A percentile compares a stretch with the other conserved stretches of the same genome.
phyloP scores from a whole-genome alignment of 92 coral and sea anemone species.

The Metridium senile region DNA sequence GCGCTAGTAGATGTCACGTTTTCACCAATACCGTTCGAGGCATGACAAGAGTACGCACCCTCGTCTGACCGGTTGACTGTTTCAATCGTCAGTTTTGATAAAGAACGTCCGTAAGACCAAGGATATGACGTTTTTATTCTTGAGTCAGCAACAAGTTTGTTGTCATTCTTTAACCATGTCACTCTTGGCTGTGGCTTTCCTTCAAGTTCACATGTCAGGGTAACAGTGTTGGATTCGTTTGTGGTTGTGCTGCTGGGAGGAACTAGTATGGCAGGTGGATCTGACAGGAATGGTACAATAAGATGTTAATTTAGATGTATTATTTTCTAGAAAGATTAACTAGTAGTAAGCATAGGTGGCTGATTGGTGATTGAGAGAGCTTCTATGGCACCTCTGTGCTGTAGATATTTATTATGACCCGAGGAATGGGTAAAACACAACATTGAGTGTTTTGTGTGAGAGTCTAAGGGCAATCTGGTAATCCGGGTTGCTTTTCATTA shows the following conservation, averaged over 20 bases:
- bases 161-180: slow-evolving; percentile 21
- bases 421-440: not conserved
- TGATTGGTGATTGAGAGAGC: no score
- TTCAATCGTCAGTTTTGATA: slow-evolving; percentile 17
- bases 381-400: not conserved
- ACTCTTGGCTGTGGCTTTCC: slow-evolving; percentile 41
- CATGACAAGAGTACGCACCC: slow-evolving; percentile 37
- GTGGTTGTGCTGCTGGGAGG: slow-evolving; percentile 3
- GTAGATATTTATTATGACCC: not conserved
- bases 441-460: not conserved
- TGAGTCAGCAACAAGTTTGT: not conserved
- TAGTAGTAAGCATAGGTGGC: no score
- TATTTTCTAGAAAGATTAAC: not conserved
- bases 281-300: slow-evolving; percentile 15
- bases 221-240: slow-evolving; percentile 23
- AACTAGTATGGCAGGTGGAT: slow-evolving; percentile 4
- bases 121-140: not conserved
- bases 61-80: slow-evolving; percentile 32
- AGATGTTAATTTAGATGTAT: not conserved
- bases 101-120: not conserved
- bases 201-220: slow-evolving; percentile 32
- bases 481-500: no score
- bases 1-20: not conserved
- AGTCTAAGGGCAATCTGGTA: no score
- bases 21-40: slow-evolving; percentile 17